Conservation (phyloP, 2,888 invertebrate species). For the Polietes domitor region DNA sequence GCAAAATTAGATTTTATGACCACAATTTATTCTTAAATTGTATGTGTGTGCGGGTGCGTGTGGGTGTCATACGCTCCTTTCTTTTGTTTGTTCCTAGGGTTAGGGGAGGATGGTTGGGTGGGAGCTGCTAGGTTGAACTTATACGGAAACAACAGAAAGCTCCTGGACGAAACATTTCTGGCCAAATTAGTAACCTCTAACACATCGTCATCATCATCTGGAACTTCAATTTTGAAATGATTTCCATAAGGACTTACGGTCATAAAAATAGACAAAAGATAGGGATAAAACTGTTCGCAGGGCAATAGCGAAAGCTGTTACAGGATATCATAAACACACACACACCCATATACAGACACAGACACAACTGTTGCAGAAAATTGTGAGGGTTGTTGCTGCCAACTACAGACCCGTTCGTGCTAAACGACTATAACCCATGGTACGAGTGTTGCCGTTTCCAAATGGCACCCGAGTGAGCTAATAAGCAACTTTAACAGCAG, state of each 20-base stretch:
- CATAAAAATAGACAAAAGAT: constrained; percentile 58
- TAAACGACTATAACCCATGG: constrained; percentile 52
- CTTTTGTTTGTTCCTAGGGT: background rate
- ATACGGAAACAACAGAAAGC: background rate
- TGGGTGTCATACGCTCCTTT: background rate
- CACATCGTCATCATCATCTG: constrained; percentile 60
- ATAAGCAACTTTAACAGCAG: constrained; percentile 57
- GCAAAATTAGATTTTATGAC: constrained; percentile 63
- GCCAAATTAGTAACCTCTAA: constrained; percentile 60
- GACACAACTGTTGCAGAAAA: constrained; percentile 63
- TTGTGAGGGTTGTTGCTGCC: constrained; percentile 54
- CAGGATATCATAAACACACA: constrained; percentile 27
- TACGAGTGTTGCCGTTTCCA: constrained; percentile 36
- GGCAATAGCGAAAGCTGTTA: constrained; percentile 16
- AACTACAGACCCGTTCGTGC: background rate
- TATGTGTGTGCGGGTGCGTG: constrained; percentile 4
- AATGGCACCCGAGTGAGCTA: constrained; percentile 65
- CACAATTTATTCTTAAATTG: constrained; percentile 59
- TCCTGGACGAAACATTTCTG: constrained; percentile 21
- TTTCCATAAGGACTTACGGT: constrained; percentile 63
- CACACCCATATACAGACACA: background rate
- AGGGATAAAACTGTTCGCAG: constrained; percentile 8
- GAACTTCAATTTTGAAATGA: constrained; percentile 61
- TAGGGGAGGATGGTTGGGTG: background rate
- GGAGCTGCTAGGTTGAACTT: too few relatives aligned